A percentile compares a stretch with the other conserved stretches of the same genome.
Evolutionary conservation across 1,140 invertebrate genomes (phyloP).

Genomic region (Drosophila subobscura): DNA sequence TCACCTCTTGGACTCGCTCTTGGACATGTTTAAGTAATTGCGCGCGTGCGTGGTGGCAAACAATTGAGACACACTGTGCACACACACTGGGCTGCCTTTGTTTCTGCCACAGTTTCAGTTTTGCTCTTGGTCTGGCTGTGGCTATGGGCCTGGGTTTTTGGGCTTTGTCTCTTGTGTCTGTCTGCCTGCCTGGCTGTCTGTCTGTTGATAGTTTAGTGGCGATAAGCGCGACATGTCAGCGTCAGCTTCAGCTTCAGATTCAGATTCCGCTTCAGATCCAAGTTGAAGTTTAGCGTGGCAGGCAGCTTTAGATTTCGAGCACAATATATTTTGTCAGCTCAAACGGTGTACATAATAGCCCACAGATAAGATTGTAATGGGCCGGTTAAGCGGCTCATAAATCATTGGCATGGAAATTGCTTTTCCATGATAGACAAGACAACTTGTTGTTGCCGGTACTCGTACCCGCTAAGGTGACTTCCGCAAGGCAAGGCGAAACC

Average conservation of each 20-base stretch:
- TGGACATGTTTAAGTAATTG: constrained; percentile 75
- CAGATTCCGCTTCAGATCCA: constrained; percentile 49
- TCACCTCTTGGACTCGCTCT: constrained; percentile 66
- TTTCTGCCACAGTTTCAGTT: constrained; percentile 28
- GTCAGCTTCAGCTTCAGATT: constrained; percentile 59
- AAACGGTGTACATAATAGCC: constrained; percentile 80
- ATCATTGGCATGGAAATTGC: constrained; percentile 81
- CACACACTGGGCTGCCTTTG: constrained; percentile 53
- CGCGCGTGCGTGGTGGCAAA: constrained; percentile 79
- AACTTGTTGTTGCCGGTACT: constrained; percentile 57
- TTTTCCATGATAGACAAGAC: constrained; percentile 76
- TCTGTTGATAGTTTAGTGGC: constrained; percentile 75
- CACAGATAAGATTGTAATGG: constrained; percentile 77
- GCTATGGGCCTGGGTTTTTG: constrained; percentile 37
- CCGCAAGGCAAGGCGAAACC: constrained; percentile 68
- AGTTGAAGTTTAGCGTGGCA: constrained; percentile 48
- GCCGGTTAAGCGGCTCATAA: constrained; percentile 78
- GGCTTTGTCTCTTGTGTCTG: constrained; percentile 43
- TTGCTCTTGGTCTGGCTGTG: constrained; percentile 2
- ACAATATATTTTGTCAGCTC: constrained; percentile 80
- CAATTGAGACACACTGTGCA: constrained; percentile 76
- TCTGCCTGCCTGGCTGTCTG: constrained; percentile 39
- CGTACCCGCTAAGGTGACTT: constrained; percentile 43
- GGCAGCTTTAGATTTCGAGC: constrained; percentile 73
- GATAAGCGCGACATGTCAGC: constrained; percentile 80